A percentile compares a stretch with the other conserved stretches of the same genome.
phyloP scores from a whole-genome alignment of 2,888 invertebrate genomes.

The Tridacna gigas region DNA sequence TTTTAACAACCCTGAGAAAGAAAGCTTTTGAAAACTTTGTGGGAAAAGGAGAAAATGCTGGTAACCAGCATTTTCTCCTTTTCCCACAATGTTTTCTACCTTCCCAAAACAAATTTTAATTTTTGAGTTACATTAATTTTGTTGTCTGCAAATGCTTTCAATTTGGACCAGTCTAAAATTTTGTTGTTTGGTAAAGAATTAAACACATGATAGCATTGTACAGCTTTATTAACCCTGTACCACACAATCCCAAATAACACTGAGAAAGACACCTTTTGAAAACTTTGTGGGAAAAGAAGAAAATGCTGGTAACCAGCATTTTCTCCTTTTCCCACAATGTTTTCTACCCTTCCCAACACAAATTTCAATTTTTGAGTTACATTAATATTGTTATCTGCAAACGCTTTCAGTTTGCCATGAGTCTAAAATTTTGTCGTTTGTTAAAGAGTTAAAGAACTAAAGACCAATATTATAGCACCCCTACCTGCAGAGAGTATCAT shows the following conservation, averaged over 20 bases:
- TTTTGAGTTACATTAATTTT: neutral
- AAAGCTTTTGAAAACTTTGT: neutral
- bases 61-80: neutral
- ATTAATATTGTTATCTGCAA: no score
- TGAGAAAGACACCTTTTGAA: no score
- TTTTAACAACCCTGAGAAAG: neutral
- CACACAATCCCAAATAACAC: neutral
- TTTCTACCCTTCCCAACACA: no score
- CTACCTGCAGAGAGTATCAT: constrained; percentile 63
- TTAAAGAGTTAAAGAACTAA: neutral
- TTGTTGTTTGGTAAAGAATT: neutral
- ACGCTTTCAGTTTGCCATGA: no score
- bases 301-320: no score
- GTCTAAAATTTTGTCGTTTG: no score
- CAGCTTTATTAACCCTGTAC: neutral
- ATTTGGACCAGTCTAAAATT: neutral
- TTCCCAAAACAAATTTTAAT: neutral
- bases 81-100: neutral
- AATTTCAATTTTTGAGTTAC: no score
- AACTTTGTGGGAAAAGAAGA: no score
- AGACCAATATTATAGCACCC: neutral
- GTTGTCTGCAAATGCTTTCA: neutral
- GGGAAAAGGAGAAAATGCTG: neutral
- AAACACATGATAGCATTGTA: no score
- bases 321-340: no score